Evolutionary conservation across 2,888 invertebrate genomes (phyloP), one percentile per base, ranked within the genome.

Genomic region (Chalcis sispes): DNA sequence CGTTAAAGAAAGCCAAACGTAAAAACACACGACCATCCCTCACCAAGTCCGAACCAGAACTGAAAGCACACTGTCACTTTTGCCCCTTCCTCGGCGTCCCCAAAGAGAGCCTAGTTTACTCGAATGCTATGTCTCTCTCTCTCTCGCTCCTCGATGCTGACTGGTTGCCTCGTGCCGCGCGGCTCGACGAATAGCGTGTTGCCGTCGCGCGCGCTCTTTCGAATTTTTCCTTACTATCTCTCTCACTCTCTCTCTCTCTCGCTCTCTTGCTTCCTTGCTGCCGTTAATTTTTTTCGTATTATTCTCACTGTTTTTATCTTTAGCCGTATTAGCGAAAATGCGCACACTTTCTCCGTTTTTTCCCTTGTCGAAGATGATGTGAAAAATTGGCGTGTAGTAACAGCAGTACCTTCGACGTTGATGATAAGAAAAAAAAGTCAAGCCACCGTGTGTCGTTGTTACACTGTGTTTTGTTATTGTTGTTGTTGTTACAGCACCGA

Each of bases 21-120:
- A 46, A 8, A 62, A 32, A 40, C 29, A 46, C 75, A 75, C 72
- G 74, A 71, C 75, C 77, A 78, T 74, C 48, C 69, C 72, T 72
- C 78, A 79, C 80, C 58, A 75, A 66, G 74, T 79, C 77, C 78
- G 77, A 79, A 80, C 61, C 40, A 80, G 65, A 79, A 80, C 81
- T 79, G 79, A 78, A 69, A 72, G 62, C 20, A 10, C 65, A 70
- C 84, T 83, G 80, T 82, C 82, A 82, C 85, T 82, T 79, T 82
- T 80, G 66, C 77, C 69, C 69, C 77, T 77, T 62, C 76, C 56
- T 52, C 73, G 72, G 69, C 71, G 27, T 32, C 65, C 79, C 27
- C 32, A 46, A 23, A 18, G 23, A 20, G n/a, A n/a, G 32, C 20
- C 58, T 36, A 5, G 58, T n/a, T n/a, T n/a, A n/a, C n/a, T n/a